phyloP scores from a whole-genome alignment of 2,888 invertebrate species.

The Cephus spinipes region DNA sequence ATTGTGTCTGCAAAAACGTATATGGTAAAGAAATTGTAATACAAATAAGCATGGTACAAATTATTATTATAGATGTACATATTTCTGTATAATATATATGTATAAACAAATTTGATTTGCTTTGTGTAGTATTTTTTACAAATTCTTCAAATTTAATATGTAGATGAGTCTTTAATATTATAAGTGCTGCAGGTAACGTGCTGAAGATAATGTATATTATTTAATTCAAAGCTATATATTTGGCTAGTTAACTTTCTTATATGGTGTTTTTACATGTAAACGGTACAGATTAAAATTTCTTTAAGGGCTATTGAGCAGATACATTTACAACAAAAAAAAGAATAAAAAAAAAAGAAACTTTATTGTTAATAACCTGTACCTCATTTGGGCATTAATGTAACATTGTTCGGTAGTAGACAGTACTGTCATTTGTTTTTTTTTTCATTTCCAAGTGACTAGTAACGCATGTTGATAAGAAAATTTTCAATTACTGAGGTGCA shows the following conservation, averaged over 20 bases:
- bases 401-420: not conserved
- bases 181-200: not conserved
- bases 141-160: not conserved
- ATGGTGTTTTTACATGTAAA: not conserved
- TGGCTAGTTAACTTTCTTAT: not conserved
- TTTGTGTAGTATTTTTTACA: not conserved
- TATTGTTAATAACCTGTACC: conserved; percentile 11
- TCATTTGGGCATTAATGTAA: not conserved
- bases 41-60: conserved; percentile 11
- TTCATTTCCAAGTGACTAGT: not conserved
- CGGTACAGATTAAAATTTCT: not conserved
- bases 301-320: not conserved
- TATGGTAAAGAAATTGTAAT: conserved; percentile 58
- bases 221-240: not conserved
- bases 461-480: conserved; percentile 11
- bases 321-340: conserved; percentile 16
- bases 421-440: not conserved
- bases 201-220: not conserved
- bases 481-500: conserved; percentile 20
- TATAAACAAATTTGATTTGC: not conserved
- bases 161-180: not conserved
- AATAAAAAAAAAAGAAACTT: not conserved
- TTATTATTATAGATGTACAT: conserved; percentile 16
- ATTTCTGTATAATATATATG: not conserved
- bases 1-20: conserved; percentile 58